These are phyloP conservation scores for Peromyscus californicus DNA, from an alignment of 2,113 vertebrate genomes.

Conservation along the genomic window DNA sequence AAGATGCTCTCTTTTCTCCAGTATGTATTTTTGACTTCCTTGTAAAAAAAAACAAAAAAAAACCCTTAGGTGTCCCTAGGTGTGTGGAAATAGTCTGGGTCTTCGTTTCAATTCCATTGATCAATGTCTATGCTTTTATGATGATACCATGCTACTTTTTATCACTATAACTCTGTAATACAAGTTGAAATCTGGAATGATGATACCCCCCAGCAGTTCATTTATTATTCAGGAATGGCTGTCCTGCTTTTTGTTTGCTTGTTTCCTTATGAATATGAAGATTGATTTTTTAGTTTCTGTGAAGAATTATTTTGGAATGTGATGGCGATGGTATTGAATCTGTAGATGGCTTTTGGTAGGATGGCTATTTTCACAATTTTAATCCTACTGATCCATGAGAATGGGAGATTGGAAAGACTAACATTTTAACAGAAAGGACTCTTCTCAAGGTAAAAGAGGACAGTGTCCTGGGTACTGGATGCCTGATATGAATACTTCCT, in stretches of 20 bases:
- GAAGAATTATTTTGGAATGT: too few relatives aligned
- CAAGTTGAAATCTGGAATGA: not conserved
- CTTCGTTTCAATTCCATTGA: not conserved
- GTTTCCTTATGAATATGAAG: not conserved
- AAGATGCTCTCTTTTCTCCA: too few relatives aligned
- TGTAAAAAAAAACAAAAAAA: too few relatives aligned
- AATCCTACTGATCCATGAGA: not conserved
- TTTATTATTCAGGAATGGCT: not conserved
- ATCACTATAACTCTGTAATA: not conserved
- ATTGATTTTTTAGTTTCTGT: too few relatives aligned
- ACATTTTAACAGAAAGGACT: not conserved
- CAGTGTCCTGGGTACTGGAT: not conserved
- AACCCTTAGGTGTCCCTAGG: not conserved
- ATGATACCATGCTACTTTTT: not conserved
- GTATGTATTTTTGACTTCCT: not conserved
- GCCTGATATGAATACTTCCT: rapidly evolving
- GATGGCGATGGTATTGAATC: too few relatives aligned
- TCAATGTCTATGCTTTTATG: not conserved
- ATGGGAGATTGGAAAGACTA: not conserved
- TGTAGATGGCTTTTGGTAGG: too few relatives aligned
- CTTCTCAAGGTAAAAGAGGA: not conserved
- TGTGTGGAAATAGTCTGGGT: not conserved
- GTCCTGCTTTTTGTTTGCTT: not conserved
- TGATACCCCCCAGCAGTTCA: not conserved
- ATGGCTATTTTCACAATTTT: not conserved